Evolutionary conservation across 2,888 invertebrate genomes (phyloP).

Genomic region (Caenorhabditis sp.): DNA sequence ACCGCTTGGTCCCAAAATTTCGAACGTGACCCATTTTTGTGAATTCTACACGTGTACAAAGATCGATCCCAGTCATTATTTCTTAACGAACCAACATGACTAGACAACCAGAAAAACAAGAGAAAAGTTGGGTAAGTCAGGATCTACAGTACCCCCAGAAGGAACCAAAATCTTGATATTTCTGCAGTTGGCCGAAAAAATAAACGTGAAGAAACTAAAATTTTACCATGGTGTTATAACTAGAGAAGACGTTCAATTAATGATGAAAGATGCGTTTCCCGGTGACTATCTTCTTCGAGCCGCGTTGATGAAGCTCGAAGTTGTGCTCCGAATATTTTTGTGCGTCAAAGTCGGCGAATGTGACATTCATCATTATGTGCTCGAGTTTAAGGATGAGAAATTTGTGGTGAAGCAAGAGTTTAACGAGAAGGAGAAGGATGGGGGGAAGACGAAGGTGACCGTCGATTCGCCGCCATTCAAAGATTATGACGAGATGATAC

Average conservation of each 20-base stretch:
- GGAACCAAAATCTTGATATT: not conserved
- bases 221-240: slow-evolving; percentile 36
- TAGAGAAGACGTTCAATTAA: slow-evolving; percentile 18
- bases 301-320: slow-evolving; percentile 12
- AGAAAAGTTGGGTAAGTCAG: not conserved
- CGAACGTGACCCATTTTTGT: too few relatives aligned
- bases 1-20: too few relatives aligned
- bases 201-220: slow-evolving; percentile 13
- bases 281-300: slow-evolving; percentile 25
- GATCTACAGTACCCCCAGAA: not conserved
- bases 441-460: not conserved
- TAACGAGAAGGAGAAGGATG: slow-evolving; percentile 8
- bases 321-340: slow-evolving; percentile 16
- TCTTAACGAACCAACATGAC: not conserved
- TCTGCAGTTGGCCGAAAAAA: slow-evolving; percentile 1
- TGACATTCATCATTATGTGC: slow-evolving; percentile 24
- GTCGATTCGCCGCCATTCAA: slow-evolving; percentile 18
- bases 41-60: too few relatives aligned
- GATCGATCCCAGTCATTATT: not conserved
- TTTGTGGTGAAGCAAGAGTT: slow-evolving; percentile 22
- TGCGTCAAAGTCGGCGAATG: slow-evolving; percentile 14
- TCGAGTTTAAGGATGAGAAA: slow-evolving; percentile 7
- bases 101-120: not conserved
- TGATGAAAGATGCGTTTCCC: slow-evolving; percentile 19
- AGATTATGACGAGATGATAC: slow-evolving; percentile 16